Evolutionary conservation across 2,113 vertebrate species (phyloP), one percentile per base, ranked within the genome.

Genomic region (Apteryx owenii): DNA sequence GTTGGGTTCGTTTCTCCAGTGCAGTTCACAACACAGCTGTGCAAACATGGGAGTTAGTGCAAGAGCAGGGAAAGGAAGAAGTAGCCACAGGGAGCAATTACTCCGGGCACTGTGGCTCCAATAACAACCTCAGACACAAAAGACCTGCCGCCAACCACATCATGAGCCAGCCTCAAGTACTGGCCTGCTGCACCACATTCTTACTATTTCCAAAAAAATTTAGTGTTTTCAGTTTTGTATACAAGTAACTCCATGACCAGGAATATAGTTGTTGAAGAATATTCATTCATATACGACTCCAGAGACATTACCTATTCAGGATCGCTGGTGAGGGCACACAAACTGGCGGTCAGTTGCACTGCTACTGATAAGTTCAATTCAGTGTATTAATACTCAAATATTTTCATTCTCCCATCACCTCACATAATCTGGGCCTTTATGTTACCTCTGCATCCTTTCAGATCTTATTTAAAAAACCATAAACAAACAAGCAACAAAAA

Each of bases 231-330:
- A 77, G 58, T 29, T 64, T 48, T 42, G 21, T 0, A 0, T 14
- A 46, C 0, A 1, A 62, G 3, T 15, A 77, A 72, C 6, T 12
- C 29, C 38, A 40, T 13, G 14, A 62, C 10, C 58, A 31, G 42
- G 16, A 60, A 36, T 4, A 62, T 1, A 3, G n/a, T 60, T 40
- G n/a, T 60, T 40, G 6, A 40, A 87, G 26, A 29, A 84, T 33
- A 44, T 69, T 54, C 26, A 80, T 72, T 68, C 58, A 77, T 31
- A 21, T 7, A 4, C 6, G 11, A 10, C 25, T 71, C 23, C 33
- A 78, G 64, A 72, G 38, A 61, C 9, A 46, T 0, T 1, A 46
- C 50, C 20, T 42, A 60, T 54, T 23, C 60, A 65, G 17, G 17
- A 56, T 46, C 26, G 71, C 23, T 7, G 5, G 26, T 3, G 5